Conservation (phyloP, 1,140 invertebrate genomes). For the Pinna nobilis region DNA sequence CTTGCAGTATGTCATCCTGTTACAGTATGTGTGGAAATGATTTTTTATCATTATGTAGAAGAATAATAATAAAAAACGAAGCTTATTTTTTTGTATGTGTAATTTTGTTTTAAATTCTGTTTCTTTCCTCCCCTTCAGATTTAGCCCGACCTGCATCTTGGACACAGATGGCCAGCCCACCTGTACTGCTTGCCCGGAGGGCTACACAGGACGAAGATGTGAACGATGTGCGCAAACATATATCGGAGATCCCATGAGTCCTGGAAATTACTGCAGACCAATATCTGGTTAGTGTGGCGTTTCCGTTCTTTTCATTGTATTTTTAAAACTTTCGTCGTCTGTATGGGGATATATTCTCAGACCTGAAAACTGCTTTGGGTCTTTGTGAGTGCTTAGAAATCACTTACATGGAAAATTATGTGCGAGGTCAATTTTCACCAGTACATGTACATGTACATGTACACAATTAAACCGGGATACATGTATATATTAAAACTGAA, state of each 20-base stretch:
- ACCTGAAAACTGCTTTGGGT: no score
- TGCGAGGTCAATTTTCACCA: no score
- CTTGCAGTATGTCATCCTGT: no score
- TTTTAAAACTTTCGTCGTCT: no score
- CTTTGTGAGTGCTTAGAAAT: no score
- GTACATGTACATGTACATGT: no score
- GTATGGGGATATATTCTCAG: no score
- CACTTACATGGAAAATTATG: no score
- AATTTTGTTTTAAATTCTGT: neutral
- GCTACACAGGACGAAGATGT: constrained; percentile 90
- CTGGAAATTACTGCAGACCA: constrained; percentile 66
- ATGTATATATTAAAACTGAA: no score
- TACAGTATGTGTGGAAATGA: no score
- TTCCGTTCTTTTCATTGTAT: neutral
- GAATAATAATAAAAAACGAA: neutral
- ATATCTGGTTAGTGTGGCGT: constrained; percentile 5
- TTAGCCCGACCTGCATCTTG: constrained; percentile 86
- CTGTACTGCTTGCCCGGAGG: constrained; percentile 87
- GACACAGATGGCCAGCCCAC: constrained; percentile 86
- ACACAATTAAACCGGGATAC: no score
- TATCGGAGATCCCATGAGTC: constrained; percentile 60
- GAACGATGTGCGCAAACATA: constrained; percentile 68
- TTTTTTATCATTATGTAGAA: neutral
- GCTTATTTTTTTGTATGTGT: neutral
- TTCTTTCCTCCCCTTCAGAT: constrained; percentile 73